Base-by-base conservation (phyloP, 2,888 invertebrate species). In the Drosophila prostipennis region DNA sequence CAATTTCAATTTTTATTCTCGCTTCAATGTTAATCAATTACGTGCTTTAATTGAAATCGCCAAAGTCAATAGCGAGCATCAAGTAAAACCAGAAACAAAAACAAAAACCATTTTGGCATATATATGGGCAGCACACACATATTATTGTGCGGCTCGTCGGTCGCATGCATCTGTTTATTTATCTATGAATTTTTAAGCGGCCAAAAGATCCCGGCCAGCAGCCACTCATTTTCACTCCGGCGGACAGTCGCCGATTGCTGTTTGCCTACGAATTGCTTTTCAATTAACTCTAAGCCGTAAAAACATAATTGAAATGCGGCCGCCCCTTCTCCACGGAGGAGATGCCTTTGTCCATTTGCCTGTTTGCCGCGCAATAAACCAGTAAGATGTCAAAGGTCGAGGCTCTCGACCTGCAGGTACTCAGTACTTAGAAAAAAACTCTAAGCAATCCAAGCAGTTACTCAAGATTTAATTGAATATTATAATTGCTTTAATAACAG, bases 11-110 rank as follows among this genome's bases (percentile, higher is more conserved):
- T 77, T 81, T 76, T 69, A 73, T 74, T 53, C 59, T 53, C 57
- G 71, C 71, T 65, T 76, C 83, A 71, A 58, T 71, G 80, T 81
- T 82, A 84, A 82, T 82, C 82, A 82, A 82, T 84, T 81, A 81
- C 78, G 85, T 82, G 85, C 76, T 84, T 84, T 82, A 82, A 82
- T 82, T 82, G 82, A 83, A 82, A 71, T 78, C 67, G 73, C 74
- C 79, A 84, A 78, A 84, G 85, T 82, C 82, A 82, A 82, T 76
- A 82, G 45, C 43, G 70, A 52, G 70, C 72, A 72, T 49, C 43
- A 51, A 70, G 46, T 60, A 68, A 36, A 45, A 70, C 3, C 23
- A 23, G 4, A 23, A 23, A 23, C 51, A 42, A 45, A 70, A 60
- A 11, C 60, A 48, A 19, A 54, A 55, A 42, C 40, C 53, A 48